Evolutionary conservation across 92 coral and sea anemone species (phyloP), one percentile per base, ranked within the genome.

Genomic region (Isaurus tuberculatus): DNA sequence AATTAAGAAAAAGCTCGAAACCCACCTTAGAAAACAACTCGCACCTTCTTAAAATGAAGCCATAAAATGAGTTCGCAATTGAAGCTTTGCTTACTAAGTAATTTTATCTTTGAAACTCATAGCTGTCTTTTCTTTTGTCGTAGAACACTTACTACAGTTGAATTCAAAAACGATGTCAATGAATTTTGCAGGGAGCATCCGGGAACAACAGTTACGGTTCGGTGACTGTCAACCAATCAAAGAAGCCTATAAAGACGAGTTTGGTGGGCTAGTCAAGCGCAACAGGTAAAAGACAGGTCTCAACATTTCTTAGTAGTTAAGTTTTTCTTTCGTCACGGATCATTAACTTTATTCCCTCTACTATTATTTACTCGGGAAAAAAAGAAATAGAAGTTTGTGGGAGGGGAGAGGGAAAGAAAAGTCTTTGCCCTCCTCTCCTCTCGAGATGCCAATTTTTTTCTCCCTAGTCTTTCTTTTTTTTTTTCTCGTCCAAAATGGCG

Each of bases 271-370:
- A 55, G 82, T 77, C 49, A 57, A 60, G 68, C 55, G 4, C 49
- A 58, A 26, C 82, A 77, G 82, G 82, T 77, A 68, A 40, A 57
- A 3, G 25, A 57, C 82, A 77, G 82, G 82, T 77, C 58, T n/a
- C 22, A 4, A 34, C 51, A 77, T 77, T 34, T 57, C 31, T 77
- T 8, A 58, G 28, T 53, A 58, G 51, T 57, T 58, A 77, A 27
- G 44, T 57, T 40, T 77, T 58, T 48, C 19, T 1, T 32, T 40
- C 16, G 70, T 33, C 10, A 33, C 68, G 53, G 82, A 51, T 75
- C 81, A 75, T 0, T 26, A 20, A 25, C n/a, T 53, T 31, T 30
- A 60, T 13, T n/a, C n/a, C n/a, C n/a, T n/a, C n/a, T n/a, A n/a
- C n/a, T n/a, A n/a, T n/a, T n/a, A n/a, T n/a, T n/a, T n/a, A n/a